Evolutionary conservation across 2,888 invertebrate species (phyloP).

Genomic region (Lycia hirtaria): DNA sequence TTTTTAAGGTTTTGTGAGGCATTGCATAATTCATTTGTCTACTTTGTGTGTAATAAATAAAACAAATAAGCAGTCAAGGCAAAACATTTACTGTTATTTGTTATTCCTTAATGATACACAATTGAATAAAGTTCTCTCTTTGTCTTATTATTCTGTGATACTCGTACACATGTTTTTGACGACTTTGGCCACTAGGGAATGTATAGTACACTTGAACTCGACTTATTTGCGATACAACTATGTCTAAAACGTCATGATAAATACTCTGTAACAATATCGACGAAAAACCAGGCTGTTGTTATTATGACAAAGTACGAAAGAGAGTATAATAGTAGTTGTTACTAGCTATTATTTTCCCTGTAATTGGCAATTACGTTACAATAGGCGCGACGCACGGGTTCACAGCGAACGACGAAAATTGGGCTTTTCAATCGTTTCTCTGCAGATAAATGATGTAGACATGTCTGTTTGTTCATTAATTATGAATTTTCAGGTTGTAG

Average conservation of each 20-base stretch:
- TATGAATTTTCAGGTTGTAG: neutral
- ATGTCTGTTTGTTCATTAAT: neutral
- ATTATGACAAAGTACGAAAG: neutral
- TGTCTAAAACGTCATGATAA: neutral
- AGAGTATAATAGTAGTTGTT: neutral
- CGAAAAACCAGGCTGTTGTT: neutral
- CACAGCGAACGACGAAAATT: constrained; percentile 5
- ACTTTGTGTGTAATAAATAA: no score
- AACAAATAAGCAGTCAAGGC: no score
- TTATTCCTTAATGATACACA: no score
- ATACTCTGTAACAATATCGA: neutral
- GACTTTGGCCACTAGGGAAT: constrained; percentile 5
- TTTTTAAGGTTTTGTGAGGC: no score
- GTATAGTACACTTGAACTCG: neutral
- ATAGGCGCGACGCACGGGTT: constrained; percentile 22
- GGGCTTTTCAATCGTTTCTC: constrained; percentile 4
- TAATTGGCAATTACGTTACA: constrained; percentile 43
- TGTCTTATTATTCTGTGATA: neutral
- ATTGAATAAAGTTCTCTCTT: neutral
- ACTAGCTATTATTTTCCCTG: constrained; percentile 34
- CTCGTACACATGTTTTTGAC: constrained; percentile 6
- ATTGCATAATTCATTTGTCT: no score
- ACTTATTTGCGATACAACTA: neutral
- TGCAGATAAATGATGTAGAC: no score
- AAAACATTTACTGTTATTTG: no score